Evolutionary conservation across 1,140 invertebrate genomes (phyloP).

Genomic region (Polypedilum vanderplanki): DNA sequence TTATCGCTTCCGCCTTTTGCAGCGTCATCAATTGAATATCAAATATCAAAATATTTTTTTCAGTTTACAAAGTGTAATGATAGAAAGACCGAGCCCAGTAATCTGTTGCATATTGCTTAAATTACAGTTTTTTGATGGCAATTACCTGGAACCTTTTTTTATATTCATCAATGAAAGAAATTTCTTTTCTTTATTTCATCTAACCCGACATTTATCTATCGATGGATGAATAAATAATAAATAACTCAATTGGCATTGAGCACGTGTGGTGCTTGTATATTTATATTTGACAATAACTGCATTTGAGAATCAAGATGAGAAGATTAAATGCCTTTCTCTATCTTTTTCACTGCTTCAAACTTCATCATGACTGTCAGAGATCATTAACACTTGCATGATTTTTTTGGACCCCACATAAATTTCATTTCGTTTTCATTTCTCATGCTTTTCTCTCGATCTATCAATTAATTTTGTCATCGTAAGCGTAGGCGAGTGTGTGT

Average conservation of each 20-base stretch:
- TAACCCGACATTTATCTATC: background rate
- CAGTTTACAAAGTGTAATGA: no score
- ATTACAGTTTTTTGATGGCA: no score
- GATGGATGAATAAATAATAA: constrained; percentile 10
- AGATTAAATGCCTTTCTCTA: constrained; percentile 18
- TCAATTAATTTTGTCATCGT: background rate
- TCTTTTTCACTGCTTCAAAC: background rate
- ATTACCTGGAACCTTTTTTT: background rate
- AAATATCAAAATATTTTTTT: background rate
- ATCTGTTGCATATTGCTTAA: no score
- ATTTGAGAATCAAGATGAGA: background rate
- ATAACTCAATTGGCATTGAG: constrained; percentile 6
- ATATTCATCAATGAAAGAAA: background rate
- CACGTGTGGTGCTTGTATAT: background rate
- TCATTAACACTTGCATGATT: constrained; percentile 18
- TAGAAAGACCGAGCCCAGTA: no score
- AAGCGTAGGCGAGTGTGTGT: background rate
- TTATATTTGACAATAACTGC: constrained; percentile 1
- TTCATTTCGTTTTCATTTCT: background rate
- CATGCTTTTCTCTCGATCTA: no score
- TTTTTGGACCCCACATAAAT: background rate
- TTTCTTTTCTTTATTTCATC: background rate
- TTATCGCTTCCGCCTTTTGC: constrained; percentile 1
- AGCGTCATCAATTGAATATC: constrained; percentile 2
- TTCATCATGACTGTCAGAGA: constrained; percentile 9